Conservation (phyloP, 2,113 vertebrate genomes). For the Phyllostomus hastatus region DNA sequence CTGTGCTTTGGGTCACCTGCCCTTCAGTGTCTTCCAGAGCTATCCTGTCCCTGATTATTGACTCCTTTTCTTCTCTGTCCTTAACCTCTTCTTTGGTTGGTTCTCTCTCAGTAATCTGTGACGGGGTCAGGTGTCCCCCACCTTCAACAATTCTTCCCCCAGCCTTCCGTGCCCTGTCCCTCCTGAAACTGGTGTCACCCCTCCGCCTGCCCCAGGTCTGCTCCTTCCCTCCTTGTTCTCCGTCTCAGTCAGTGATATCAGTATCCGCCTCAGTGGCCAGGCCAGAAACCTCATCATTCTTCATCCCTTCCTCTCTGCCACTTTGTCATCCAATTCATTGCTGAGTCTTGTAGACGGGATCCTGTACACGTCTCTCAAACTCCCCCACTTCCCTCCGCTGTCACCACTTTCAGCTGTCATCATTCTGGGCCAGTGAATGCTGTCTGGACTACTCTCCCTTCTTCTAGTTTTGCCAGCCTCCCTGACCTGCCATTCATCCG, state of each 20-base stretch:
- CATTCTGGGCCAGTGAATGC: not conserved
- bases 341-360: not conserved
- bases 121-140: not conserved
- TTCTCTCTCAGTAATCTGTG: not conserved
- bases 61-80: not conserved
- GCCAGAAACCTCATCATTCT: not conserved
- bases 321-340: not conserved
- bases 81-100: not conserved
- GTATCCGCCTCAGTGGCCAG: not conserved
- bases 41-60: not conserved
- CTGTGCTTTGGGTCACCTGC: not conserved
- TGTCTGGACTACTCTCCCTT: not conserved
- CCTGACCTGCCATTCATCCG: not conserved
- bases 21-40: not conserved
- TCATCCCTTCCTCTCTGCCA: not conserved
- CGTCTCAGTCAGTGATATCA: not conserved
- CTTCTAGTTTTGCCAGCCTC: not conserved
- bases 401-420: not conserved
- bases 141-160: not conserved
- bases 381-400: not conserved
- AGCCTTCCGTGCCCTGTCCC: fast-evolving
- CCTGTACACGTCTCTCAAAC: not conserved
- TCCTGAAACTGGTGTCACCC: not conserved
- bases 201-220: no score
- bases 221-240: not conserved